Evolutionary conservation across 92 coral and sea anemone genomes (phyloP).

Genomic region (Porites cylindrica): DNA sequence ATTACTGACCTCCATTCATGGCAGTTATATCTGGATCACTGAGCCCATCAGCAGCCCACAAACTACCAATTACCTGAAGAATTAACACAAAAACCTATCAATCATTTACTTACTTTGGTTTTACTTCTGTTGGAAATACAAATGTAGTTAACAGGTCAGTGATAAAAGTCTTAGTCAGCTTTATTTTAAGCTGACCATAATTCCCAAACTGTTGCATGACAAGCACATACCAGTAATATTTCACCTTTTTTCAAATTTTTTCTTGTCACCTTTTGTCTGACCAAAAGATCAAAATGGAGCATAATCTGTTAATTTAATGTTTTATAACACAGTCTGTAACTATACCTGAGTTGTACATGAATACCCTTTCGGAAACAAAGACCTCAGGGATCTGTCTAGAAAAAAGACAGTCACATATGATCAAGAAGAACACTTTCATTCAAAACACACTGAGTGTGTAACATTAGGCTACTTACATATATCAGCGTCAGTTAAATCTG

Average conservation of each 20-base stretch:
- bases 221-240: too few relatives aligned
- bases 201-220: too few relatives aligned
- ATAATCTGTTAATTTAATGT: too few relatives aligned
- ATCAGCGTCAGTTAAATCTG: not conserved
- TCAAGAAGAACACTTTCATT: not conserved
- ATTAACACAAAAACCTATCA: not conserved
- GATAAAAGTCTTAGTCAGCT: too few relatives aligned
- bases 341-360: conserved; percentile 87
- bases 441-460: not conserved
- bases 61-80: conserved; percentile 77
- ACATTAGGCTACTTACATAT: too few relatives aligned
- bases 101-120: not conserved
- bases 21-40: conserved; percentile 89
- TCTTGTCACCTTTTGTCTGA: too few relatives aligned
- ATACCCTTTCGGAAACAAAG: conserved; percentile 88
- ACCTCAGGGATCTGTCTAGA: conserved; percentile 92
- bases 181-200: too few relatives aligned
- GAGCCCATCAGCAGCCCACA: conserved; percentile 90
- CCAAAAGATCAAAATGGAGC: too few relatives aligned
- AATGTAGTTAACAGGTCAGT: too few relatives aligned
- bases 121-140: too few relatives aligned
- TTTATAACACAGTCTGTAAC: too few relatives aligned
- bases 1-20: conserved; percentile 88
- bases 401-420: not conserved
- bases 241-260: too few relatives aligned